phyloP scores from a whole-genome alignment of 2,113 vertebrate species.

The Alethe diademata region DNA sequence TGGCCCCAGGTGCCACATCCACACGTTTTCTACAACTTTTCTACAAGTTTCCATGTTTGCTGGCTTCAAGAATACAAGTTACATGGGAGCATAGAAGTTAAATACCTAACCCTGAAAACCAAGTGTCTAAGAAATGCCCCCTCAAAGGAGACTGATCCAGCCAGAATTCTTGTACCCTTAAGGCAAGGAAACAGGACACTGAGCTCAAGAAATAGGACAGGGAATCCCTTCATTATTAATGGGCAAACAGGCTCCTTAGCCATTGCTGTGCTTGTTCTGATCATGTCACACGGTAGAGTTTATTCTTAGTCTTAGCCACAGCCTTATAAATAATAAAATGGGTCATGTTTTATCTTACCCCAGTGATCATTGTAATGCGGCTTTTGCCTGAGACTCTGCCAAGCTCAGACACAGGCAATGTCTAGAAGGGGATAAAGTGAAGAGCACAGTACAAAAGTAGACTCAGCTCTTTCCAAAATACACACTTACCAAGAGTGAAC shows the following conservation, averaged over 20 bases:
- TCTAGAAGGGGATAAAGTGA: neutral
- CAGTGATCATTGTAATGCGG: constrained; percentile 33
- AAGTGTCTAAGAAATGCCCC: neutral
- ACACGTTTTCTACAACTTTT: neutral
- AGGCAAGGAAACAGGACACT: neutral
- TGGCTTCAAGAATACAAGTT: neutral
- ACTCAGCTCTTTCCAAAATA: neutral
- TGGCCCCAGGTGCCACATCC: neutral
- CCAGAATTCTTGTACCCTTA: constrained; percentile 3
- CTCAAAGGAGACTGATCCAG: neutral
- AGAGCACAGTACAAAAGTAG: neutral
- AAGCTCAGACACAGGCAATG: constrained; percentile 27
- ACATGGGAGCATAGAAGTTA: neutral
- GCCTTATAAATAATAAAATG: constrained; percentile 71
- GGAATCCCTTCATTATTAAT: constrained; percentile 80
- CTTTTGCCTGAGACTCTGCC: constrained; percentile 53
- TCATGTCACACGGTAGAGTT: constrained; percentile 70
- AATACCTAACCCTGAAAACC: neutral
- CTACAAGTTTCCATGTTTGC: neutral
- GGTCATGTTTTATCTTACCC: constrained; percentile 59
- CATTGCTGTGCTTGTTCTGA: constrained; percentile 49
- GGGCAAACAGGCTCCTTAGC: constrained; percentile 23
- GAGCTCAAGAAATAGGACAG: constrained; percentile 61
- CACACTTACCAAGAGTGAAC: fast-evolving
- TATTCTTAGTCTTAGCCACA: constrained; percentile 64